phyloP scores from a whole-genome alignment of 2,888 invertebrate genomes.

The Drosophila rubida region DNA sequence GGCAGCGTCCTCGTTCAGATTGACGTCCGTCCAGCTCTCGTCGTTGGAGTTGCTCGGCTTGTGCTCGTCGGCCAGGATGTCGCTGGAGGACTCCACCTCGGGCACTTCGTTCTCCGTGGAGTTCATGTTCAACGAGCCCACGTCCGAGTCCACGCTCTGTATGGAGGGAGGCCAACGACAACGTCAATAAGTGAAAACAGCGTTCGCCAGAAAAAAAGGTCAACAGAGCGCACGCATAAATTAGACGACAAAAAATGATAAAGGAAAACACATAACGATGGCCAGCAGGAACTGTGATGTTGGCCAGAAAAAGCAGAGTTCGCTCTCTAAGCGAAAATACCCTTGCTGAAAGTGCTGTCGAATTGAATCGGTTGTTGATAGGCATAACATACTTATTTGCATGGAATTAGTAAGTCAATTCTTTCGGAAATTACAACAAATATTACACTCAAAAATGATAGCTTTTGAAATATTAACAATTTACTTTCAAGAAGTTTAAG shows the following conservation, averaged over 20 bases:
- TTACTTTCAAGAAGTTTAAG: no score
- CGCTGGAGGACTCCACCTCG: slow-evolving; percentile 89
- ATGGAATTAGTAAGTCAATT: no score
- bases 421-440: no score
- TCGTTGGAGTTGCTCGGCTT: slow-evolving; percentile 90
- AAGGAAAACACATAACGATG: background rate
- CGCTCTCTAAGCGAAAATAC: background rate
- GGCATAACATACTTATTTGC: no score
- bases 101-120: slow-evolving; percentile 90
- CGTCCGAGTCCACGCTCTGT: slow-evolving; percentile 95
- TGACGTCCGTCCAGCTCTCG: slow-evolving; percentile 97
- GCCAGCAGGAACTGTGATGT: background rate
- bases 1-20: slow-evolving; percentile 92
- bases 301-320: background rate
- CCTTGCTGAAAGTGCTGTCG: background rate
- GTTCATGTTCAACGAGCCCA: slow-evolving; percentile 89
- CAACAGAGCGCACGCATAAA: slow-evolving; percentile 53
- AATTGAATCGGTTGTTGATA: no score
- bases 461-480: no score
- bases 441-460: no score
- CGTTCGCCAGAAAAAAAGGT: slow-evolving; percentile 1
- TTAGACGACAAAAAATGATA: slow-evolving; percentile 7
- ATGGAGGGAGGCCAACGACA: slow-evolving; percentile 27
- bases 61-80: slow-evolving; percentile 89
- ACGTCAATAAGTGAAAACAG: background rate